These are phyloP conservation scores for Lasioglossum marginatum DNA, from an alignment of 2,888 invertebrate genomes.

Conservation along the genomic window DNA sequence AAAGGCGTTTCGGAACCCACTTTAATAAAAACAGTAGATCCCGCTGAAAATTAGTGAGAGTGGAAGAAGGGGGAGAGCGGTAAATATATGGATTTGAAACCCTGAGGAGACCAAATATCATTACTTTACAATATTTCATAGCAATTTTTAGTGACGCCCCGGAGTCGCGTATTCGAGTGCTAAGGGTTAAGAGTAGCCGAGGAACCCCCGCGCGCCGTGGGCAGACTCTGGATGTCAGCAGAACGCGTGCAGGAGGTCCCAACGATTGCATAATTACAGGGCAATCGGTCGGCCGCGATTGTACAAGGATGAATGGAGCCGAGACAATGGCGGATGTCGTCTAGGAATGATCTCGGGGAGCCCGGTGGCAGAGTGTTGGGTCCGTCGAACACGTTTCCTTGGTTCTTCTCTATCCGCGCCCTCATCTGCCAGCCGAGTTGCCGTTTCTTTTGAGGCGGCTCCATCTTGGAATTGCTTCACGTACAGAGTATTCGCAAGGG, in stretches of 20 bases:
- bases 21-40: too few species aligned
- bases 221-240: background rate
- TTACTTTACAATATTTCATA: too few species aligned
- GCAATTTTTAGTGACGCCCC: background rate
- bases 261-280: background rate
- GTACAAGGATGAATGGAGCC: background rate
- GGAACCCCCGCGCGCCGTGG: background rate
- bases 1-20: too few species aligned
- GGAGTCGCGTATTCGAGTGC: background rate
- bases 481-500: constrained; percentile 22
- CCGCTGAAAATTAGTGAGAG: too few species aligned
- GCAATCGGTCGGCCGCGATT: background rate
- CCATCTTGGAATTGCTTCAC: constrained; percentile 29
- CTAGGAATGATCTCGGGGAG: background rate
- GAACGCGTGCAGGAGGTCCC: background rate
- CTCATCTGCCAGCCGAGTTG: constrained; percentile 8
- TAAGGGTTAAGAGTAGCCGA: background rate
- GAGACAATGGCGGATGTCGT: background rate
- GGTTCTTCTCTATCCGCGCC: constrained; percentile 12
- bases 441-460: constrained; percentile 25
- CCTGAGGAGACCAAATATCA: too few species aligned
- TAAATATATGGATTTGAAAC: too few species aligned
- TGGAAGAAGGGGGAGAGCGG: too few species aligned
- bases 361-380: background rate
- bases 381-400: background rate